These are phyloP conservation scores for Pseudorasbora parva DNA, from an alignment of 2,113 vertebrate species.

Conservation along the genomic window DNA sequence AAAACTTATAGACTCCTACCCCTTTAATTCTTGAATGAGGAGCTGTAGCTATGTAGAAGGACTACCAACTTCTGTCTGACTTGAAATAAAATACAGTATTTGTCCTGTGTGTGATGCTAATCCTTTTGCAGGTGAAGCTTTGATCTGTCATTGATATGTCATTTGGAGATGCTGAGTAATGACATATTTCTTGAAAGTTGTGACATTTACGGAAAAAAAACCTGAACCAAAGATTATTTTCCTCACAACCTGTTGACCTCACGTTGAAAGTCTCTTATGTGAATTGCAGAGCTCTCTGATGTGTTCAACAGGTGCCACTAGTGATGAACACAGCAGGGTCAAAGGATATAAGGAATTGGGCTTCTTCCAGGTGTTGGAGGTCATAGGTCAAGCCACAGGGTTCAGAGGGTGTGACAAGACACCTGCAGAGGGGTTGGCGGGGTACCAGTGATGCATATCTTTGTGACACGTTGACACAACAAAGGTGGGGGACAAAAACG, in stretches of 20 bases:
- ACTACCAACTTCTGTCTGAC: slow-evolving; percentile 59
- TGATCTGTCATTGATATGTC: slow-evolving; percentile 2
- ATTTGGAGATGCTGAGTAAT: not conserved
- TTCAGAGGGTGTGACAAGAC: slow-evolving; percentile 60
- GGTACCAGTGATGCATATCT: slow-evolving; percentile 52
- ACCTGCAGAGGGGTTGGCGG: slow-evolving; percentile 67
- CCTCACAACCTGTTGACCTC: slow-evolving; percentile 29
- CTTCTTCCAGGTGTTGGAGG: slow-evolving; percentile 67
- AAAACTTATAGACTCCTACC: too few relatives aligned
- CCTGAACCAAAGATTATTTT: slow-evolving; percentile 13
- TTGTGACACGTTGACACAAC: slow-evolving; percentile 32
- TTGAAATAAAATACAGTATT: slow-evolving; percentile 11
- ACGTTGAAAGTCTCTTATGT: slow-evolving; percentile 16
- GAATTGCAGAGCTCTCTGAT: slow-evolving; percentile 48
- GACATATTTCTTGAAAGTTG: not conserved
- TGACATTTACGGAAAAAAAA: slow-evolving; percentile 4
- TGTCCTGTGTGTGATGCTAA: slow-evolving; percentile 3
- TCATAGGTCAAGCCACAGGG: slow-evolving; percentile 59
- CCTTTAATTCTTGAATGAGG: too few relatives aligned
- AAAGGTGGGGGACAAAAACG: not conserved
- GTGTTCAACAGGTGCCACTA: slow-evolving; percentile 63
- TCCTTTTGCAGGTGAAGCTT: not conserved
- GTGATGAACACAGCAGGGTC: slow-evolving; percentile 66
- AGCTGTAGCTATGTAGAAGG: slow-evolving; percentile 35
- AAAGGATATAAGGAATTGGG: slow-evolving; percentile 56